These are phyloP conservation scores for Blastobasis lacticolella DNA, from an alignment of 2,888 invertebrate genomes.

Conservation along the genomic window DNA sequence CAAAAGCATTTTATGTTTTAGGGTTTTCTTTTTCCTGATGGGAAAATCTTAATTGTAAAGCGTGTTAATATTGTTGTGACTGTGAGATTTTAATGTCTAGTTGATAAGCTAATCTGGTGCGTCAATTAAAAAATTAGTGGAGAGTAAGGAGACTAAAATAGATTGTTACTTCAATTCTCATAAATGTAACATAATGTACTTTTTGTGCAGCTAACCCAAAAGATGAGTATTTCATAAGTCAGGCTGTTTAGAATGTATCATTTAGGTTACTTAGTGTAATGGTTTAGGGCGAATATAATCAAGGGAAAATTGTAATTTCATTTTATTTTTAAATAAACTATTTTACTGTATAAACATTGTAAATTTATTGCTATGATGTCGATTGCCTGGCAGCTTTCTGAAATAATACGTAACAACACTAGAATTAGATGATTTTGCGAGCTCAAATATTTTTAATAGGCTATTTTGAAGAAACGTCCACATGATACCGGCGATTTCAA, in stretches of 20 bases:
- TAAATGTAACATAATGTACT: neutral
- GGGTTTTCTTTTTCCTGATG: neutral
- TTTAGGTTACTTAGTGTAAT: neutral
- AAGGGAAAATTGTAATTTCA: too few species aligned
- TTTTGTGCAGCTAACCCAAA: neutral
- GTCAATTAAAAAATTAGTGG: neutral
- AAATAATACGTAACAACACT: too few species aligned
- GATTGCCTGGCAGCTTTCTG: too few species aligned
- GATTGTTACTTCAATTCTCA: neutral
- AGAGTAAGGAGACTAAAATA: neutral
- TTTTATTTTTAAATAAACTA: neutral
- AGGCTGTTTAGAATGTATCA: neutral
- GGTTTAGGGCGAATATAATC: too few species aligned
- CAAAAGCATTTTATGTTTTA: neutral
- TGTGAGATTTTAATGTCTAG: neutral
- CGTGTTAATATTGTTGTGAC: neutral
- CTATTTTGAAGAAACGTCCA: neutral
- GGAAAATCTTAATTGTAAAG: neutral
- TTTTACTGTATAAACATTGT: neutral
- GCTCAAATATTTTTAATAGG: neutral
- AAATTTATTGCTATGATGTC: too few species aligned
- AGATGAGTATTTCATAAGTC: neutral
- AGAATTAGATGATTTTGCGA: neutral
- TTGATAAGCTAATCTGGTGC: neutral
- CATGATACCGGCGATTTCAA: too few species aligned